Conservation (phyloP, 1,140 invertebrate species). For the Aphelenchoides avenae region DNA sequence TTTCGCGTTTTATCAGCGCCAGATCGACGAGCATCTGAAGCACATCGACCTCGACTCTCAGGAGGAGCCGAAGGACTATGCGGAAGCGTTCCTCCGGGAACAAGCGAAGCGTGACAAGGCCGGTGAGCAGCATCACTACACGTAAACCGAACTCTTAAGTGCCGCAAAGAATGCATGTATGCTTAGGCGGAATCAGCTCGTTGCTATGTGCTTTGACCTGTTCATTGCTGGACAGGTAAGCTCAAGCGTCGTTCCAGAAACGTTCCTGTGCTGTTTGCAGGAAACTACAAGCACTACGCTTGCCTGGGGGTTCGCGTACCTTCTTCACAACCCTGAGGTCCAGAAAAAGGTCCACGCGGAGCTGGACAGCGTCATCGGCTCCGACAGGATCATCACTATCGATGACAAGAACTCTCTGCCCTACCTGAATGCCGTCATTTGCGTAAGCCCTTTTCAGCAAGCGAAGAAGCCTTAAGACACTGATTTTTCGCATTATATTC, state of each 20-base stretch:
- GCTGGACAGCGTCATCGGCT: constrained; percentile 17
- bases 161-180: background rate
- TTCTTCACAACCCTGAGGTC: constrained; percentile 29
- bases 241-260: constrained; percentile 19
- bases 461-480: too few relatives aligned
- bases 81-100: constrained; percentile 30
- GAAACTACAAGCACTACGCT: constrained; percentile 31
- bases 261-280: background rate
- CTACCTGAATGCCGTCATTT: constrained; percentile 26
- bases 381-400: constrained; percentile 1
- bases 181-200: constrained; percentile 17
- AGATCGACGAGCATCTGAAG: constrained; percentile 2
- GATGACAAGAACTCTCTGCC: constrained; percentile 18
- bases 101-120: background rate
- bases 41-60: constrained; percentile 7
- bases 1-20: background rate
- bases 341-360: constrained; percentile 24
- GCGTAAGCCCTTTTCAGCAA: too few relatives aligned
- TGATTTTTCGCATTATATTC: too few relatives aligned
- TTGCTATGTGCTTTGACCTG: constrained; percentile 23
- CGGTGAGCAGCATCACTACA: constrained; percentile 16
- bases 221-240: constrained; percentile 28
- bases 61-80: constrained; percentile 19
- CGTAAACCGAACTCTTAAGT: constrained; percentile 9
- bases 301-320: constrained; percentile 26